Evolutionary conservation across 2,113 vertebrate genomes (phyloP), one percentile per base, ranked within the genome.

Genomic region (Alaudala cheleensis): DNA sequence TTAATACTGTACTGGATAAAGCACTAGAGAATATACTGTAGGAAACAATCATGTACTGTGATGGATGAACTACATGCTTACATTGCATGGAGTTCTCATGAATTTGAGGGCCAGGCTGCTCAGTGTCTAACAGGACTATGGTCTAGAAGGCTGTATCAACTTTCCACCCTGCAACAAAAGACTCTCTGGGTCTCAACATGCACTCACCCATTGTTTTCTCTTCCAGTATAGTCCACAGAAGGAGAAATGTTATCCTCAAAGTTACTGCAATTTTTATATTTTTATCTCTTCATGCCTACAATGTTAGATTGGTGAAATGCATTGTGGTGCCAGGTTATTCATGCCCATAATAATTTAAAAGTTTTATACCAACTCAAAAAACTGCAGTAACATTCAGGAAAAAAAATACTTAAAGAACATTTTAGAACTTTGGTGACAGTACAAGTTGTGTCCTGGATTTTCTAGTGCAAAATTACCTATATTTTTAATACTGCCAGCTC

Each of bases 1-100:
- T 95, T 94, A 96, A 80, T 74, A 77, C 25, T 60, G 78, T 42
- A 39, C 44, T 77, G 73, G 58, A 34, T 89, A 94, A 95, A 95
- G 8, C n/a, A 71, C 58, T 77, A 0, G 4, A 82, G 81, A 89
- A 85, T 78, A 62, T 66, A 57, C 62, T 71, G 86, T 82, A 60
- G 54, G 60, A 81, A 96, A 69, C 47, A 89, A 60, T 80, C 42
- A 47, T 80, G 20, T 77, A 56, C 62, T 89, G 37, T 89, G 37
- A 37, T 73, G 39, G 34, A 80, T 84, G 76, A 91, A 34, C 21
- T 79, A 20, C 54, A 22, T 65, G 22, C 14, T 18, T 66, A 7
- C 12, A 47, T 6, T 49, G 33, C 21, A 57, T 0, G 1, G 23
- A 37, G 11, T 80, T 89, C 29, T 7, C 50, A 44, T 29, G 17